Evolutionary conservation across 2,888 invertebrate species (phyloP), one percentile per base, ranked within the genome.

Genomic region (Tachina lurida): DNA sequence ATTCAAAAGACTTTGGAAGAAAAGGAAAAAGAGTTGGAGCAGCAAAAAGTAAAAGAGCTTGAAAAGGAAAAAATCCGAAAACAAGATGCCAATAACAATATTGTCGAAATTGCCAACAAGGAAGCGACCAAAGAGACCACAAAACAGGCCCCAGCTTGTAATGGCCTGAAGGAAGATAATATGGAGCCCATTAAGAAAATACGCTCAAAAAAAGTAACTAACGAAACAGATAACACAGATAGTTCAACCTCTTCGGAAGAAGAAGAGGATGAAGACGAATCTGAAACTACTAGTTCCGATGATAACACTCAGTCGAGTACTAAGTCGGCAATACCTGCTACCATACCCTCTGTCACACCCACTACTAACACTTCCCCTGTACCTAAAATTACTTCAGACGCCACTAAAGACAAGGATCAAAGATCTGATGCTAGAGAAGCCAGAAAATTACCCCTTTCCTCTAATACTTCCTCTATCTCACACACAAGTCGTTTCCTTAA

Each of bases 341-440:
- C 85, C 81, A 87, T 83, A 74, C 85, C 87, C 45, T 79, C 89
- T 82, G 88, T 86, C 75, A 84, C 87, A 74, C 54, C 86, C 71
- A 86, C 83, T 22, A 87, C 87, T 60, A 84, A 87, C 54, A 84
- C 87, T 60, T 81, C 88, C 70, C 84, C 87, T 63, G 78, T 87
- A 75, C 87, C 88, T 62, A 88, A 87, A 76, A 60, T 87, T 56
- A 82, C 85, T 31, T 81, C 86, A 87, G 88, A 81, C 84, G 86
- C 84, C 93, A 92, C 88, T 74, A 88, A 88, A 82, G 86, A 88
- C 84, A 84, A 93, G 78, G 90, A 93, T 88, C 67, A 49, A 31
- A 31, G 31, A 68, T 65, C 77, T 31, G 75, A 76, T 49, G 54
- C 62, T 39, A 86, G 85, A 65, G 41, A 41, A n/a, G 56, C 63